Conservation (phyloP, 2,797 vertebrate species). For the Artibeus jamaicensis region DNA sequence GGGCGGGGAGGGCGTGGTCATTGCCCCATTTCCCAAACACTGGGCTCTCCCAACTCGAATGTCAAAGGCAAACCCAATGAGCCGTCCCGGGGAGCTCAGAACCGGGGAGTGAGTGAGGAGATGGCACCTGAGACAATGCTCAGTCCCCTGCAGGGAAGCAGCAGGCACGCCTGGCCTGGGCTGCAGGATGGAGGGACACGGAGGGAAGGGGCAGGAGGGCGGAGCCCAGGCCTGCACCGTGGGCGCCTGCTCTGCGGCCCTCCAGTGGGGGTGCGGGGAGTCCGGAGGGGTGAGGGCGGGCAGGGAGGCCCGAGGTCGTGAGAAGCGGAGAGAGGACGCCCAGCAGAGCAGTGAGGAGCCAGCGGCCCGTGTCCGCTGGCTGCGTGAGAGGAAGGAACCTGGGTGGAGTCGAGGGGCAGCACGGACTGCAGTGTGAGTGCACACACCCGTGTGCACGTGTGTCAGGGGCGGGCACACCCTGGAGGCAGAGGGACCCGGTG, state of each 20-base stretch:
- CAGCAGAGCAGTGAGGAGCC: not conserved
- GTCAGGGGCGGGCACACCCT: not conserved
- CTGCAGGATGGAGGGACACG: not conserved
- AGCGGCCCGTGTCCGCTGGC: rapidly evolving
- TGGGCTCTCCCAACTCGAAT: not conserved
- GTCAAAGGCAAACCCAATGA: not conserved
- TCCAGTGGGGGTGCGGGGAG: no score
- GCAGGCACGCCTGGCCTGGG: no score
- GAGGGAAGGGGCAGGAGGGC: no score
- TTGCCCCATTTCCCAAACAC: not conserved
- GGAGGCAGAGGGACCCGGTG: no score
- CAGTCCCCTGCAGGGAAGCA: not conserved
- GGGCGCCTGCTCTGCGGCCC: not conserved
- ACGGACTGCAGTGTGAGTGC: rapidly evolving
- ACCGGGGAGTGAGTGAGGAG: no score
- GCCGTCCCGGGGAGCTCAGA: not conserved
- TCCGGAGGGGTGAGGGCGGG: rapidly evolving
- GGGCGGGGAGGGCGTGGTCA: not conserved
- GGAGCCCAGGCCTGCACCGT: not conserved
- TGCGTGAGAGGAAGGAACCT: not conserved
- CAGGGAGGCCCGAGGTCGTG: not conserved
- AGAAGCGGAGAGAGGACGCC: not conserved
- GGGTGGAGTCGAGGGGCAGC: rapidly evolving
- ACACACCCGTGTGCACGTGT: no score
- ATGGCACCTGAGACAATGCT: not conserved